Base-by-base conservation (phyloP, 1,140 invertebrate species). In the Euura lappo region DNA sequence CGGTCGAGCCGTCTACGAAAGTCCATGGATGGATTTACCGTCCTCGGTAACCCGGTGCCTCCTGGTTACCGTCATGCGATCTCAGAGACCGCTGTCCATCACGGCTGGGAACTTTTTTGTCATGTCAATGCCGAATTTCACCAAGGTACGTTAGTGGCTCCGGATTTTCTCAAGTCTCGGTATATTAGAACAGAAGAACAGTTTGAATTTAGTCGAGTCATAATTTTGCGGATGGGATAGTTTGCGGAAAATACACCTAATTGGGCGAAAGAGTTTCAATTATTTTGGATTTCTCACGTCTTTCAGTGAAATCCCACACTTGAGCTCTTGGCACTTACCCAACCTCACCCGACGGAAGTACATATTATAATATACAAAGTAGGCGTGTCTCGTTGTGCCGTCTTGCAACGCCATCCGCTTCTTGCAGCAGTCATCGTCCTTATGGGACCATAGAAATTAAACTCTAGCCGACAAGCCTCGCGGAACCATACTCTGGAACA, bases 361-460 rank as follows among this genome's bases (percentile, higher is more conserved):
- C 8, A 60, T n/a, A n/a, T 60, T 60, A 60, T 60, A 60, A 60
- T 60, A 60, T n/a, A 11, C 51, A n/a, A 8, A n/a, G 51, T 60
- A 60, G 51, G 51, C 51, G 51, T 60, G 51, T n/a, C 28, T 28
- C 28, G 28, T 28, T 28, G 28, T 28, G 28, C 28, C 28, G 28
- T 28, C 51, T 60, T 60, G 51, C 51, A 60, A 4, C 51, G 51
- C 51, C 51, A 60, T 60, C 5, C 51, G 3, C 13, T 60, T n/a
- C 51, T 11, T 60, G 51, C 51, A 60, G 51, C 28, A 28, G 28
- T 60, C 51, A 60, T 60, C 51, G 3, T 60, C 10, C 51, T n/a
- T 60, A 60, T n/a, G 51, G 51, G 51, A 6, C 51, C 51, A n/a
- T 60, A 60, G 51, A 60, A 60, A 60, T 60, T 60, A 60, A 60